These are phyloP conservation scores for Drosophila austrosaltans DNA, from an alignment of 2,888 invertebrate species.

Conservation along the genomic window DNA sequence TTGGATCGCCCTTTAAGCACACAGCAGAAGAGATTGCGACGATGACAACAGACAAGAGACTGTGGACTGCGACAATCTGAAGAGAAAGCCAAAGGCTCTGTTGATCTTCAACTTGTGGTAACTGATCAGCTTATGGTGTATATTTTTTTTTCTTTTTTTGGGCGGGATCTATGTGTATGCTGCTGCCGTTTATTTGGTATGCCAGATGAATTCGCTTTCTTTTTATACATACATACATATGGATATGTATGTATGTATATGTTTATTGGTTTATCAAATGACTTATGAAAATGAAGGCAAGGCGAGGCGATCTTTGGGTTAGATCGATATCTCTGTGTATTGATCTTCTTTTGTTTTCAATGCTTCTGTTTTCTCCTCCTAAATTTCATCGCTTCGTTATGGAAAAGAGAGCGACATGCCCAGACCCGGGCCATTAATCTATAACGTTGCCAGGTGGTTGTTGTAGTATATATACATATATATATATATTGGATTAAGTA, in stretches of 20 bases:
- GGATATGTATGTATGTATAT: too few species aligned
- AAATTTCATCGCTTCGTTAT: constrained; percentile 52
- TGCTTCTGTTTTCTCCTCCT: constrained; percentile 68
- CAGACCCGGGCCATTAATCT: constrained; percentile 64
- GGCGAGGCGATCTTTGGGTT: constrained; percentile 18
- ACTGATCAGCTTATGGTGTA: constrained; percentile 13
- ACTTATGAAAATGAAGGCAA: constrained; percentile 46
- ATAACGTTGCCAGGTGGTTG: constrained; percentile 35
- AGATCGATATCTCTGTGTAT: constrained; percentile 28
- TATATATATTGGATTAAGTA: constrained; percentile 56
- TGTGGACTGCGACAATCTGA: constrained; percentile 5
- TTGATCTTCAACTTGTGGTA: constrained; percentile 1
- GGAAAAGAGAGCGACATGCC: constrained; percentile 29
- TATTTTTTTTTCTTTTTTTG: not conserved
- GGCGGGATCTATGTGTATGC: not conserved
- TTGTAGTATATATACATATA: not conserved
- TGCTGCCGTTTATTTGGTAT: constrained; percentile 38
- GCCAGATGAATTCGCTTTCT: constrained; percentile 57
- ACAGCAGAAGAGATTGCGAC: constrained; percentile 18
- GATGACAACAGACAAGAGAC: constrained; percentile 31
- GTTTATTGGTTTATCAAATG: constrained; percentile 28
- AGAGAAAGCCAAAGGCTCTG: constrained; percentile 42
- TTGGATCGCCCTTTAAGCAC: not conserved
- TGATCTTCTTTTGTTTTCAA: constrained; percentile 38
- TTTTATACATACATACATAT: constrained; percentile 49